Conservation (phyloP, 1,140 invertebrate genomes). For the Zaprionus camerounensis region DNA sequence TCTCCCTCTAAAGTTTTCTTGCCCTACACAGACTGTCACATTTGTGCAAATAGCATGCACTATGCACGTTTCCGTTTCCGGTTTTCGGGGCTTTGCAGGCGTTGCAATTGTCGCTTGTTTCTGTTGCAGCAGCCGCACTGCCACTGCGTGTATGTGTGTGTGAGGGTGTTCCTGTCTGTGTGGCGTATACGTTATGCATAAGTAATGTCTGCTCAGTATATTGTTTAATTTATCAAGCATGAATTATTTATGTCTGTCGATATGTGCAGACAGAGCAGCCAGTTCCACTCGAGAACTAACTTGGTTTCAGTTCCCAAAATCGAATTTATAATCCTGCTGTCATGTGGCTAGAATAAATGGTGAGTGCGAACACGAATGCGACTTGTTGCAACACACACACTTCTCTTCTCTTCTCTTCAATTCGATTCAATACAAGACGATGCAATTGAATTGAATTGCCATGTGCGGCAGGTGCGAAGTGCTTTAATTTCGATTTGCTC, state of each 20-base stretch:
- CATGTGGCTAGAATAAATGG: conserved; percentile 59
- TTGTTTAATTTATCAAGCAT: conserved; percentile 83
- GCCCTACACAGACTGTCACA: conserved; percentile 34
- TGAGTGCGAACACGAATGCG: conserved; percentile 32
- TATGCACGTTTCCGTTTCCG: conserved; percentile 79
- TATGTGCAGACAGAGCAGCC: conserved; percentile 53
- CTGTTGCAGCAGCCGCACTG: conserved; percentile 13
- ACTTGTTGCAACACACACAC: conserved; percentile 45
- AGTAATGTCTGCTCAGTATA: conserved; percentile 78
- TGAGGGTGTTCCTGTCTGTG: conserved; percentile 47
- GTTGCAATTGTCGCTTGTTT: conserved; percentile 79
- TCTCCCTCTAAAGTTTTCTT: conserved; percentile 9
- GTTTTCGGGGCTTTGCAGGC: conserved; percentile 69
- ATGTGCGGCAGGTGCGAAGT: conserved; percentile 61
- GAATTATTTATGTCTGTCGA: conserved; percentile 74
- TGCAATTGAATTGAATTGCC: conserved; percentile 66
- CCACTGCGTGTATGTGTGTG: conserved; percentile 42
- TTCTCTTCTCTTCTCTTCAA: no score
- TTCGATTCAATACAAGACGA: conserved; percentile 19
- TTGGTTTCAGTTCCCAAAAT: conserved; percentile 37
- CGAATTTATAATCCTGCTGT: conserved; percentile 55
- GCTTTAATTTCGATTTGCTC: conserved; percentile 69
- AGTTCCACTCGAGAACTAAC: conserved; percentile 36
- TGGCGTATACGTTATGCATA: conserved; percentile 78
- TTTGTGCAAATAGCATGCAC: conserved; percentile 80